Evolutionary conservation across 1,140 invertebrate species (phyloP).

Genomic region (Ctenoplectra terminalis): DNA sequence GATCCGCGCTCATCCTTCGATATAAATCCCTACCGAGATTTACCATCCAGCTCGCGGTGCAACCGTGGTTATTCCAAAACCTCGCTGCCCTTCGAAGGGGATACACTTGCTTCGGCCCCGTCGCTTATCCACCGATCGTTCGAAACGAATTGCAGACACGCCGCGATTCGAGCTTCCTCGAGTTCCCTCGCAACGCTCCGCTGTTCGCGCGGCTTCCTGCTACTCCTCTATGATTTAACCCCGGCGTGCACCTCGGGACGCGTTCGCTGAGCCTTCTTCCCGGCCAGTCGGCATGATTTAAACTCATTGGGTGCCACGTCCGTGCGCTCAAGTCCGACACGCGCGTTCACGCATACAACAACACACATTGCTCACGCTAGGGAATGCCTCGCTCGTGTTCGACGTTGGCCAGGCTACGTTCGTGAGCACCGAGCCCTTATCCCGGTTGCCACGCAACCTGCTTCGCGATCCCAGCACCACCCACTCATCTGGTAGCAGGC

Average conservation of each 20-base stretch:
- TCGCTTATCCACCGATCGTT: conserved; percentile 52
- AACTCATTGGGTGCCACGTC: conserved; percentile 80
- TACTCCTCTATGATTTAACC: conserved; percentile 65
- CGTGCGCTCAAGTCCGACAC: conserved; percentile 69
- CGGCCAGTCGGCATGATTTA: conserved; percentile 78
- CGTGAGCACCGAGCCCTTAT: not conserved
- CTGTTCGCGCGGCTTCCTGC: conserved; percentile 51
- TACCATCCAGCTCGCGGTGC: conserved; percentile 12
- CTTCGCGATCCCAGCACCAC: conserved; percentile 53
- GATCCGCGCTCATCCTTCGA: conserved; percentile 30
- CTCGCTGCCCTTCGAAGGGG: not conserved
- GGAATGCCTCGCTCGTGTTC: not conserved
- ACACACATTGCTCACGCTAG: conserved; percentile 48
- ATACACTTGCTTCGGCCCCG: conserved; percentile 28
- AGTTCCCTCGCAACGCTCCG: conserved; percentile 2
- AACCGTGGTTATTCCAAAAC: conserved; percentile 12
- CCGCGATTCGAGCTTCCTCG: conserved; percentile 42
- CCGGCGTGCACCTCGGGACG: conserved; percentile 57
- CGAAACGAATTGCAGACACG: conserved; percentile 63
- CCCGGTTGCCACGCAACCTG: conserved; percentile 55
- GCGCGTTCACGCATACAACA: conserved; percentile 59
- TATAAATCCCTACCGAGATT: conserved; percentile 43
- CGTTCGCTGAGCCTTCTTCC: conserved; percentile 61
- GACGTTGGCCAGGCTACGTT: not conserved
- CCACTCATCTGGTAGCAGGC: conserved; percentile 65